These are phyloP conservation scores for Leptothorax acervorum DNA, from an alignment of 2,888 invertebrate species.

Conservation along the genomic window DNA sequence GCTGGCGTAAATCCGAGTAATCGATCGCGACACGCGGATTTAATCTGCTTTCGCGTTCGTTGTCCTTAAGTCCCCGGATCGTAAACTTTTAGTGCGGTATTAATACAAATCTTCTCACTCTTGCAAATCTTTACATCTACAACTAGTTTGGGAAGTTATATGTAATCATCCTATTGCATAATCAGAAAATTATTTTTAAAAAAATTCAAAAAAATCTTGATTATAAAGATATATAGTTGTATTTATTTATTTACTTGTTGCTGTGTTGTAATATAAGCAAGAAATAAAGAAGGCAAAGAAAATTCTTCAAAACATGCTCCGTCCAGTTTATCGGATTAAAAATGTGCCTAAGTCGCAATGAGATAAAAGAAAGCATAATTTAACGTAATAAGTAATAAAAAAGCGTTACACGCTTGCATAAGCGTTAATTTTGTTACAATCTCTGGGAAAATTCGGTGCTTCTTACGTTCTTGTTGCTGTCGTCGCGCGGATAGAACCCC, in stretches of 20 bases:
- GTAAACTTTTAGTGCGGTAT: not conserved
- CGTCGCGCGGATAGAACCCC: not conserved
- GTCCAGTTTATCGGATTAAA: not conserved
- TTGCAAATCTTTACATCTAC: not conserved
- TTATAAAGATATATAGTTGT: not conserved
- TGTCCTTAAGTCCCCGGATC: not conserved
- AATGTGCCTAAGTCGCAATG: not conserved
- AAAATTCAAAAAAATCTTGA: not conserved
- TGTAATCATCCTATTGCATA: not conserved
- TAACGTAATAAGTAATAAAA: not conserved
- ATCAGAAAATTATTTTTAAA: not conserved
- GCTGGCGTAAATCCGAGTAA: constrained; percentile 61
- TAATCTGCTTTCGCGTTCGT: constrained; percentile 1
- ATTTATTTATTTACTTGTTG: constrained; percentile 1
- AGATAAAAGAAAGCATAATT: not conserved
- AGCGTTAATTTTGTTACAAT: constrained; percentile 20
- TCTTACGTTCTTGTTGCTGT: constrained; percentile 3
- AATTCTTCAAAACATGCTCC: not conserved
- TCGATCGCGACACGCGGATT: constrained; percentile 65
- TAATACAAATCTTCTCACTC: not conserved
- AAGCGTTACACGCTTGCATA: not conserved
- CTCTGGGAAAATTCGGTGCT: constrained; percentile 20
- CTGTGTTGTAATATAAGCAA: not conserved
- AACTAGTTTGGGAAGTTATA: not conserved
- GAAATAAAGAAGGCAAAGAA: not conserved